These are phyloP conservation scores for Adelosebastes latens DNA, from an alignment of 2,797 vertebrate species.

Conservation along the genomic window DNA sequence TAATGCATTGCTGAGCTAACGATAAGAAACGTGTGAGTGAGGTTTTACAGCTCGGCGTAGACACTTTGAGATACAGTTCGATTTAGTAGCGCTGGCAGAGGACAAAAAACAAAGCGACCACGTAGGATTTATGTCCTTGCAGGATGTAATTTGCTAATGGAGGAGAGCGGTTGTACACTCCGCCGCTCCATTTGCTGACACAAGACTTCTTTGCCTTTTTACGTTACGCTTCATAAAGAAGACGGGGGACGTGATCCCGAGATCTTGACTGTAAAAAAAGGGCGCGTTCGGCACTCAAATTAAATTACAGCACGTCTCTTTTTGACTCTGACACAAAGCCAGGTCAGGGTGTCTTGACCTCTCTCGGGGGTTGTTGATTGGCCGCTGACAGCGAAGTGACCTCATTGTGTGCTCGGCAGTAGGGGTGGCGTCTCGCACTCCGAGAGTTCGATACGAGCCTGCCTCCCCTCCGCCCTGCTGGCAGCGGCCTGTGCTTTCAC, in stretches of 20 bases:
- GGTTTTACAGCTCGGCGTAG: conserved; percentile 37
- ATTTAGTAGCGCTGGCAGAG: conserved; percentile 48
- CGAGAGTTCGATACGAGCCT: not conserved
- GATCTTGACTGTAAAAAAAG: not conserved
- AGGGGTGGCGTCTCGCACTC: not conserved
- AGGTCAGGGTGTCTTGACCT: conserved; percentile 30
- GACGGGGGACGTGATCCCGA: not conserved
- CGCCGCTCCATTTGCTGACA: conserved; percentile 24
- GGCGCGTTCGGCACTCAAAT: not conserved
- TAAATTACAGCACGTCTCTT: not conserved
- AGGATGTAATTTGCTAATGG: conserved; percentile 56
- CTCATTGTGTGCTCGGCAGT: not conserved
- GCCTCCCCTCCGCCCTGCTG: conserved; percentile 5
- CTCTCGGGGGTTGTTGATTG: conserved; percentile 6
- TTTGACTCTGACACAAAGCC: conserved; percentile 12
- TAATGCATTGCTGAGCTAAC: conserved; percentile 20
- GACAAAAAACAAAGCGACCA: conserved; percentile 41
- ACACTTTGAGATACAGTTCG: conserved; percentile 30
- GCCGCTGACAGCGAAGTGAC: conserved; percentile 18
- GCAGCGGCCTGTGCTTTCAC: not conserved
- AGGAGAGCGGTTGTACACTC: conserved; percentile 1
- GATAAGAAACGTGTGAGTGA: conserved; percentile 32
- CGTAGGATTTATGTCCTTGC: conserved; percentile 35
- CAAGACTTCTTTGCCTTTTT: conserved; percentile 5
- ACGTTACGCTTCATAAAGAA: not conserved